These are phyloP conservation scores for Vombatus ursinus DNA, from an alignment of 2,113 vertebrate species.

Conservation along the genomic window DNA sequence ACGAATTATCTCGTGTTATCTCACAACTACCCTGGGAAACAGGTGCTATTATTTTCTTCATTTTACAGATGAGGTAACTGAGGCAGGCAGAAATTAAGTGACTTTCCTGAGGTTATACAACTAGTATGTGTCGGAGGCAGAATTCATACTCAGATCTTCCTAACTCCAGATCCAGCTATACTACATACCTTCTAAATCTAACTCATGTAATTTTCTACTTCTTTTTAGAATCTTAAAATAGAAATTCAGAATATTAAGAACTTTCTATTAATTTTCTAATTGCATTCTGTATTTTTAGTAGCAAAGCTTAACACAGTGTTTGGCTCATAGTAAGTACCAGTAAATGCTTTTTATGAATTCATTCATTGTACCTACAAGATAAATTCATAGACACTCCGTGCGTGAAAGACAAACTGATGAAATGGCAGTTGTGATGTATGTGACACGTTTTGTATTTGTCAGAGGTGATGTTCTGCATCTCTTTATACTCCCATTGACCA, in stretches of 20 bases:
- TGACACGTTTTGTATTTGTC: rapidly evolving
- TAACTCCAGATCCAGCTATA: neutral
- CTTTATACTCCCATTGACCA: neutral
- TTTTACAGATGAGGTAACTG: neutral
- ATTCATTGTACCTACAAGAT: neutral
- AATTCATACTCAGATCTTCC: neutral
- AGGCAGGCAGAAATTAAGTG: neutral
- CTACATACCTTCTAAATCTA: neutral
- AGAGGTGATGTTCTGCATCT: neutral
- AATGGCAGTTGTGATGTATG: rapidly evolving
- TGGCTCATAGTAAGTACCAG: neutral
- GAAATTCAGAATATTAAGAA: neutral
- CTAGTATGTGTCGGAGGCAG: neutral
- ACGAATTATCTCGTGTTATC: neutral
- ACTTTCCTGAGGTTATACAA: neutral
- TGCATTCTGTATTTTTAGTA: neutral
- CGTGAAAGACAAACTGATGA: neutral
- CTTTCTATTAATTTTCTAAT: neutral
- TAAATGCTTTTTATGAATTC: neutral
- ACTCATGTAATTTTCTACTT: neutral
- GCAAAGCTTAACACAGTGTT: neutral
- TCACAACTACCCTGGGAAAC: neutral
- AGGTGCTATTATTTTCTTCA: neutral
- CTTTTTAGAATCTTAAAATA: neutral
- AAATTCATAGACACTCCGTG: neutral